Conservation (phyloP, 2,797 vertebrate genomes). For the Argya squamiceps region DNA sequence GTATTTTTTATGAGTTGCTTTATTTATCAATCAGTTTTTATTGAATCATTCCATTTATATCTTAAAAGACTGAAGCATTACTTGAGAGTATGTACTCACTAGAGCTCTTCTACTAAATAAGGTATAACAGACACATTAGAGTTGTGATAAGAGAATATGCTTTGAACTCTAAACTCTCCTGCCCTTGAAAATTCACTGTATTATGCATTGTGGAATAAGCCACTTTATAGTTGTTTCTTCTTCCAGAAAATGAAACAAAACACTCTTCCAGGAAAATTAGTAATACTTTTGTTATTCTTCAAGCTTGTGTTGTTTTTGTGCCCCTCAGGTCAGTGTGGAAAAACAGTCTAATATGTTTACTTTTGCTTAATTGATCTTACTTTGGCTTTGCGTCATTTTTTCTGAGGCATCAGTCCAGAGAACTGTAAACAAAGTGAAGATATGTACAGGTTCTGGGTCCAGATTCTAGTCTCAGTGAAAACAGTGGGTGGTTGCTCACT, state of each 20-base stretch:
- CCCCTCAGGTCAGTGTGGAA: not conserved
- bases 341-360: not conserved
- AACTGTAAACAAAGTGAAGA: slow-evolving; percentile 16
- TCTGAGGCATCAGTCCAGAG: not conserved
- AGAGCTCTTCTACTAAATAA: not conserved
- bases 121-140: not conserved
- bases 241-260: not conserved
- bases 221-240: not conserved
- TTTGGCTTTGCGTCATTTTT: slow-evolving; percentile 14
- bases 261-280: not conserved
- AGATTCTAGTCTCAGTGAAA: not conserved
- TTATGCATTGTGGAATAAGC: not conserved
- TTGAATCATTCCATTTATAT: not conserved
- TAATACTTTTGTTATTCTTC: not conserved
- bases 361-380: slow-evolving; percentile 8
- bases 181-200: not conserved
- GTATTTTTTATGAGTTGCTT: not conserved
- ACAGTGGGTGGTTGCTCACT: not conserved
- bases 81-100: not conserved
- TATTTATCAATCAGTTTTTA: not conserved
- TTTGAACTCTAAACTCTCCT: not conserved
- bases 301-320: not conserved
- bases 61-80: not conserved
- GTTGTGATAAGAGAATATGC: not conserved
- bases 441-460: not conserved